Evolutionary conservation across 1,140 invertebrate species (phyloP), one percentile per base, ranked within the genome.

Genomic region (Drosophila simulans): DNA sequence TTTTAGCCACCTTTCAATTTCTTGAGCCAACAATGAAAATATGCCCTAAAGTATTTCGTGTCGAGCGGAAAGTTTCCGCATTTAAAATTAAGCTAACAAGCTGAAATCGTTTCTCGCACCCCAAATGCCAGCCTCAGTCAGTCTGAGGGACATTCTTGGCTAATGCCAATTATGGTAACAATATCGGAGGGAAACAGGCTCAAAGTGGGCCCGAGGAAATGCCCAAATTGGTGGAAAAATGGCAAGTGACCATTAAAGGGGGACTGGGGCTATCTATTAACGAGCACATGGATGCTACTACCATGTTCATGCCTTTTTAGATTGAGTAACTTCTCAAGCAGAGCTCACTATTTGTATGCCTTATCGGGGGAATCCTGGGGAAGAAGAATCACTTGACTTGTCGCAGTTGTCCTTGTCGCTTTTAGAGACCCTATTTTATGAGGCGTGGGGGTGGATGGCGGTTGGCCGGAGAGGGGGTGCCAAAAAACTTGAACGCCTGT

Each of bases 401-500:
- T 77, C 70, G 58, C 71, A 77, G 77, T 77, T 85, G 81, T 85
- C 59, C 77, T 81, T 81, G 81, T 86, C 82, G 77, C 66, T 66
- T 42, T 53, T 78, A 85, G 77, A 40, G 59, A 34, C 35, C 22
- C 42, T 63, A 71, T 53, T 63, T 75, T 66, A 65, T 71, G 76
- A 48, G 59, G 39, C 37, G 15, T 8, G 45, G 0, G 17, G 0
- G 31, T 31, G 31, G 27, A 8, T 31, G 8, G 27, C 0, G 7
- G 27, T 1, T 7, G 3, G 20, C 20, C 20, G 27, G 59, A 2
- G 31, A 17, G 39, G 15, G 56, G 51, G 72, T 86, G 68, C 59
- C 82, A 80, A 86, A 77, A 85, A 86, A 86, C 82, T 85, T 85
- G 69, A 82, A 76, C 66, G 82, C 77, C 81, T 85, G 80, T 82